Conservation (phyloP, 2,797 vertebrate species). For the Alcedo atthis region DNA sequence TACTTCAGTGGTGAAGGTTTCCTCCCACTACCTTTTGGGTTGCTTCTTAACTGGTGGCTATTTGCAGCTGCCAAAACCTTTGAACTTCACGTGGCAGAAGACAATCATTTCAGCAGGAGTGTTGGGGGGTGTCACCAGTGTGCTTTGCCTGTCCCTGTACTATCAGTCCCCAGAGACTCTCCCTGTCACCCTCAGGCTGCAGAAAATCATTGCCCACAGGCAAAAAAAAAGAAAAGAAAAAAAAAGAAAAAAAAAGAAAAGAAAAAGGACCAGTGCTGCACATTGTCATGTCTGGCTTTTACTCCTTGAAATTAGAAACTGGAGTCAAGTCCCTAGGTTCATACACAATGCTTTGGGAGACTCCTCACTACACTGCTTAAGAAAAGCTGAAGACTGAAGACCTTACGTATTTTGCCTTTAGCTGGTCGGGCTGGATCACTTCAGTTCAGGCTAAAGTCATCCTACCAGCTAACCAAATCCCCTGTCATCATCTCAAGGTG, state of each 20-base stretch:
- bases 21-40: not conserved
- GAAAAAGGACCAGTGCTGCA: not conserved
- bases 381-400: not conserved
- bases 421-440: not conserved
- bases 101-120: not conserved
- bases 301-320: not conserved
- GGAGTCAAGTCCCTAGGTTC: not conserved
- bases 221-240: not conserved
- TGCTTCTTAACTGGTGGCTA: not conserved
- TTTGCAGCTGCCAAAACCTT: slow-evolving; percentile 6
- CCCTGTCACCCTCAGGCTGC: not conserved
- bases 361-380: accelerated
- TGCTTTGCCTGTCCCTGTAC: not conserved
- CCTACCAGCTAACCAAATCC: not conserved
- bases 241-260: not conserved
- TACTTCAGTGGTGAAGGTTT: not conserved
- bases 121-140: not conserved
- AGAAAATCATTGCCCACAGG: not conserved
- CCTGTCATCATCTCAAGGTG: not conserved
- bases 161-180: not conserved
- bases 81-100: not conserved
- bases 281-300: not conserved
- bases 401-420: not conserved
- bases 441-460: not conserved
- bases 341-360: not conserved